These are phyloP conservation scores for Lophius americanus DNA, from an alignment of 2,797 vertebrate genomes.

Conservation along the genomic window DNA sequence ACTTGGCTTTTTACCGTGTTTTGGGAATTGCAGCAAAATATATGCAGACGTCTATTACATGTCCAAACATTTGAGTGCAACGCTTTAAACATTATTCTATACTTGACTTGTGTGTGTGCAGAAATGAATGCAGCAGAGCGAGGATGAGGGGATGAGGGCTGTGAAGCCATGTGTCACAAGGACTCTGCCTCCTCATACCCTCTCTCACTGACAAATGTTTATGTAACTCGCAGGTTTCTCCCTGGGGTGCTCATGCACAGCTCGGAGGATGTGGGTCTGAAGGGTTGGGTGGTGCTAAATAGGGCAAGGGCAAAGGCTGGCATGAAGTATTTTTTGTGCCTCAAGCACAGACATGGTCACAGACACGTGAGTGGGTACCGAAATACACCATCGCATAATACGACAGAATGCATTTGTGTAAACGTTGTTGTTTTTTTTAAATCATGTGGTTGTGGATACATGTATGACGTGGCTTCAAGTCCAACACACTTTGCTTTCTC, in stretches of 20 bases:
- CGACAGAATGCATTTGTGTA: neutral
- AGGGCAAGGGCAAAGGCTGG: constrained; percentile 64
- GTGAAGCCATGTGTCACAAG: constrained; percentile 71
- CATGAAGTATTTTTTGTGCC: constrained; percentile 52
- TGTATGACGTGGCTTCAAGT: constrained; percentile 1
- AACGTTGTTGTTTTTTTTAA: neutral
- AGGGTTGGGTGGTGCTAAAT: constrained; percentile 59
- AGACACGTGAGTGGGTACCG: constrained; percentile 34
- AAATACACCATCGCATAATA: constrained; percentile 25
- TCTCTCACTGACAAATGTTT: constrained; percentile 42
- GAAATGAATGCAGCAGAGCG: constrained; percentile 16
- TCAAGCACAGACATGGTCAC: constrained; percentile 43
- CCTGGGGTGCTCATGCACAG: constrained; percentile 64
- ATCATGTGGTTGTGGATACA: neutral
- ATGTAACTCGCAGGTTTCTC: constrained; percentile 68
- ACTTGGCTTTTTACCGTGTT: neutral
- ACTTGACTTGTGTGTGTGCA: neutral
- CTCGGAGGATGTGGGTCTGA: constrained; percentile 36
- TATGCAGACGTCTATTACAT: neutral
- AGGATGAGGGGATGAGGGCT: constrained; percentile 68
- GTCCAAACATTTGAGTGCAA: neutral
- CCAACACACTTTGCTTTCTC: constrained; percentile 2
- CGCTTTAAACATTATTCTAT: neutral
- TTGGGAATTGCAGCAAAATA: constrained; percentile 3
- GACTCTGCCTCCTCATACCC: constrained; percentile 45